phyloP scores from a whole-genome alignment of 1,140 invertebrate species.

The Nebria ingens region DNA sequence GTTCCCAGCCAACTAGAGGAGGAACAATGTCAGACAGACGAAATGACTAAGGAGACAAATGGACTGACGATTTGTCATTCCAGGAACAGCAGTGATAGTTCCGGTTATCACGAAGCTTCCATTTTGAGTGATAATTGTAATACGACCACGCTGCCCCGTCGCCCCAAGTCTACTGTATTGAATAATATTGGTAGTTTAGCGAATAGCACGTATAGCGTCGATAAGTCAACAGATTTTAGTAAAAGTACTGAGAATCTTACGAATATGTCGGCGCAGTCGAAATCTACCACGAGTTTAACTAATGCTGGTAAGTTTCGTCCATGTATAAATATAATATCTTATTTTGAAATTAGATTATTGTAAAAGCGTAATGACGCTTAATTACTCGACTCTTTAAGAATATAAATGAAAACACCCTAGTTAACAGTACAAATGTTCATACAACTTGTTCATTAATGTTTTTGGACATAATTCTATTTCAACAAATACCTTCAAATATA shows the following conservation, averaged over 20 bases:
- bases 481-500: conserved; percentile 11
- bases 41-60: conserved; percentile 15
- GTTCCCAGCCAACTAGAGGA: conserved; percentile 13
- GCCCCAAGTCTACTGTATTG: conserved; percentile 24
- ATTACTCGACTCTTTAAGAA: no score
- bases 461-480: neutral
- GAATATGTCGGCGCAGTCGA: conserved; percentile 28
- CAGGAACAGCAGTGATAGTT: conserved; percentile 64
- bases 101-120: conserved; percentile 64
- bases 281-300: conserved; percentile 30
- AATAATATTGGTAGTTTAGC: conserved; percentile 10
- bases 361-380: no score
- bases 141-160: conserved; percentile 30
- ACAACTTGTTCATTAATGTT: conserved; percentile 16
- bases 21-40: conserved; percentile 1
- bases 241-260: conserved; percentile 27
- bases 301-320: conserved; percentile 13
- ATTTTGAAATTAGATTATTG: no score
- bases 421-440: no score
- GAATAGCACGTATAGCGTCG: conserved; percentile 11
- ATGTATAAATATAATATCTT: no score
- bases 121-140: conserved; percentile 52
- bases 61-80: conserved; percentile 49
- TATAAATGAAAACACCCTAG: no score
- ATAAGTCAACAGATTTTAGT: conserved; percentile 17